Percentiles rank a stretch among this genome's conserved stretches.
These are phyloP conservation scores for Sicus ferrugineus DNA, from an alignment of 2,888 invertebrate species.

Conservation along the genomic window DNA sequence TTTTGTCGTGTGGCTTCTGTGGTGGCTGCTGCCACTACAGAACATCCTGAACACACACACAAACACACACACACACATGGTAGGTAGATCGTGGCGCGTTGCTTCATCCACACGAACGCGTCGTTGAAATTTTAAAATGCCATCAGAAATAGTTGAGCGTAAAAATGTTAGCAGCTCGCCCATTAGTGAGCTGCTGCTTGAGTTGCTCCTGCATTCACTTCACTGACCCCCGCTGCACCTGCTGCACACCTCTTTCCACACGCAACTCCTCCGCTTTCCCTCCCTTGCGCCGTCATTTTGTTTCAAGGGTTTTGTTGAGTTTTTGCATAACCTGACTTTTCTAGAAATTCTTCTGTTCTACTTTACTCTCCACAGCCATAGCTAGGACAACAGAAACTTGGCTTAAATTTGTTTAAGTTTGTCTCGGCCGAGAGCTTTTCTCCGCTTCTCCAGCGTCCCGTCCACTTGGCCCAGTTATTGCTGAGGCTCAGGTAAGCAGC, in stretches of 20 bases:
- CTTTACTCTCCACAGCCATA: not conserved
- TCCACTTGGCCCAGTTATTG: too few relatives aligned
- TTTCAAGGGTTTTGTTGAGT: not conserved
- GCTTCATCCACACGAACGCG: conserved; percentile 6
- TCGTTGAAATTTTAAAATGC: conserved; percentile 21
- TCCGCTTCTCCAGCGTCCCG: too few relatives aligned
- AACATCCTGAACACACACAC: not conserved
- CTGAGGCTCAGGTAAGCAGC: too few relatives aligned
- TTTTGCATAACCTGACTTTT: conserved; percentile 12
- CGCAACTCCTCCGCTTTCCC: not conserved
- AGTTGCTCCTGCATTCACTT: not conserved
- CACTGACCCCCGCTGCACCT: not conserved
- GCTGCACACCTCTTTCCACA: not conserved
- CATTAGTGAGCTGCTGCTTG: conserved; percentile 19
- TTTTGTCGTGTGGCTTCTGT: conserved; percentile 15
- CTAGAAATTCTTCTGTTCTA: not conserved
- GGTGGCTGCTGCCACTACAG: not conserved
- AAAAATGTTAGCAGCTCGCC: conserved; percentile 16
- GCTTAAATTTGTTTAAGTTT: conserved; percentile 1
- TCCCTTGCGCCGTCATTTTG: not conserved
- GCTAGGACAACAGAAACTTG: not conserved
- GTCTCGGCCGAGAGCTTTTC: not conserved
- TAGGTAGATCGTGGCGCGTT: not conserved
- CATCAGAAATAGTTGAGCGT: conserved; percentile 25
- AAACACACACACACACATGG: not conserved